Evolutionary conservation across 64 coral and sea anemone species (phyloP), one percentile per base, ranked within the genome.

Genomic region (Montipora capricornis): DNA sequence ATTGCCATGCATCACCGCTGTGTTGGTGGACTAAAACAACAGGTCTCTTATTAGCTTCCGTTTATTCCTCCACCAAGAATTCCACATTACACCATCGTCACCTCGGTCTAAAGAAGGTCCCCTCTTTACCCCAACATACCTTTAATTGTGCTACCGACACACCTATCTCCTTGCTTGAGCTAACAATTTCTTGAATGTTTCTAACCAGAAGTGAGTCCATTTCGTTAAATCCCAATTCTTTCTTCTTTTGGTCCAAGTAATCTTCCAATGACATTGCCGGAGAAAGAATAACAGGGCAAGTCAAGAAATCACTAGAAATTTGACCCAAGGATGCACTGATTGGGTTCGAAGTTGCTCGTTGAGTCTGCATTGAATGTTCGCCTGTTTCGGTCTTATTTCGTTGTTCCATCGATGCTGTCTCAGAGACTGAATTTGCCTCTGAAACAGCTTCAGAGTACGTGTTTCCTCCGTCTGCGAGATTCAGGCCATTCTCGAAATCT

Each of bases 201-300:
- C 66, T 49, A 10, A 59, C 44, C 8, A 86, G 16, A 4, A 5
- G 0, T 19, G 9, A 50, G 66, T 86, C 82, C 8, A 67, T 22
- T 86, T 68, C 82, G 68, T 11, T 73, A 22, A 86, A 86, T 14
- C 17, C 82, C 16, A 73, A 24, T 4, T 71, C 82, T 52, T 6
- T 49, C 46, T 49, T 86, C 45, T 16, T 86, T 17, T 50, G 46
- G 7, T 71, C 46, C 19, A 86, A 4, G 47, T 86, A 86, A 17
- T 73, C 64, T 12, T 86, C 66, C 68, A 86, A 71, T 49, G 82
- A 86, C 8, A 71, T 9, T 3, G 16, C 66, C 45, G 4, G 17
- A 29, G 82, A 50, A 22, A 86, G 5, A 71, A 49, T 67, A 0
- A 73, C 64, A 70, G 82, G 82, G 22, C 44, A 86, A 51, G 82